Evolutionary conservation across 2,113 vertebrate genomes (phyloP).

Genomic region (Columbina picui): DNA sequence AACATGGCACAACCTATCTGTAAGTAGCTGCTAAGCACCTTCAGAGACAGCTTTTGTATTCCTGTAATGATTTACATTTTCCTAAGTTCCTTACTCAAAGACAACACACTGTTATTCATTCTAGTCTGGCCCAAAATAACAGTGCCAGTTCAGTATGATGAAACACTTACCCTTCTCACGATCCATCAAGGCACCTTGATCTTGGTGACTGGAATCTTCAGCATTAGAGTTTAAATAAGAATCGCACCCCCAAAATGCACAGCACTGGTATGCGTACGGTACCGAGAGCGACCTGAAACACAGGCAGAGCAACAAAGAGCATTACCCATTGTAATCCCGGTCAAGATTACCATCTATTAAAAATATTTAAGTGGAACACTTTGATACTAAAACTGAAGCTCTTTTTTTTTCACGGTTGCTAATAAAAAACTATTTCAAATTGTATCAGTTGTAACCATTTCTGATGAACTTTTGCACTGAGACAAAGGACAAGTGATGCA

Average conservation of each 20-base stretch:
- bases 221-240: conserved; percentile 75
- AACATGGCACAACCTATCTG: not conserved
- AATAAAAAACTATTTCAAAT: not conserved
- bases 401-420: not conserved
- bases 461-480: not conserved
- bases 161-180: conserved; percentile 71
- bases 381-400: not conserved
- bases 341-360: not conserved
- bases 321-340: not conserved
- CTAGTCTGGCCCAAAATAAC: not conserved
- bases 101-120: not conserved
- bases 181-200: conserved; percentile 61
- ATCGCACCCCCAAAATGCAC: conserved; percentile 92
- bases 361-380: not conserved
- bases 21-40: not conserved
- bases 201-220: conserved; percentile 78
- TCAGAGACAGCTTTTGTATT: not conserved
- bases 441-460: not conserved
- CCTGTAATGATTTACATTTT: not conserved
- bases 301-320: not conserved
- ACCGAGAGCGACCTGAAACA: conserved; percentile 90
- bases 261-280: conserved; percentile 97
- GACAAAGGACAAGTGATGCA: not conserved
- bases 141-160: not conserved
- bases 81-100: not conserved